A percentile compares a stretch with the other conserved stretches of the same genome.
Conservation (phyloP, 2,888 invertebrate genomes). For the Atrina japonica region DNA sequence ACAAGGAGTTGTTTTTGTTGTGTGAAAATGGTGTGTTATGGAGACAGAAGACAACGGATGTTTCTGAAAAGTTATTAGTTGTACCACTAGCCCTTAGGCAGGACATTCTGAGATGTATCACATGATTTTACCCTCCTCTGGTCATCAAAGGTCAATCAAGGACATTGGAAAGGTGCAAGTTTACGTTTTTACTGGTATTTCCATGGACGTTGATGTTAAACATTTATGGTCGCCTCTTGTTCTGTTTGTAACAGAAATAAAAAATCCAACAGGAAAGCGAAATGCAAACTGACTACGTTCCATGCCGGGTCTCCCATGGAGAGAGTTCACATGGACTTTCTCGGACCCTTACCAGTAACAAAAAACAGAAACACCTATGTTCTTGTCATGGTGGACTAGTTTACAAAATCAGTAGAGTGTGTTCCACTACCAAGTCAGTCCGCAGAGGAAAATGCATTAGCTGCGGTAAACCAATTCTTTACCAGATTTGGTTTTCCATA, state of each 20-base stretch:
- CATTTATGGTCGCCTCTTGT: too few species aligned
- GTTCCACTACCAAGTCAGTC: constrained; percentile 35
- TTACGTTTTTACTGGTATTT: too few species aligned
- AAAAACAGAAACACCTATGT: constrained; percentile 13
- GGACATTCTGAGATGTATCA: too few species aligned
- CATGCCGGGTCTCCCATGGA: constrained; percentile 25
- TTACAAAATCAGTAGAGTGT: constrained; percentile 49
- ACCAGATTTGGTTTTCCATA: constrained; percentile 38
- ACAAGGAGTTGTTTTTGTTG: constrained; percentile 21
- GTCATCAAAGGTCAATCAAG: too few species aligned
- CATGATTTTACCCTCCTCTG: too few species aligned
- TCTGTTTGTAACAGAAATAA: too few species aligned
- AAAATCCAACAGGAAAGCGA: too few species aligned
- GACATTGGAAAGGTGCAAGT: too few species aligned
- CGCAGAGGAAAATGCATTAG: constrained; percentile 37
- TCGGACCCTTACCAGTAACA: constrained; percentile 34
- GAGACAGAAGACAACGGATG: background rate
- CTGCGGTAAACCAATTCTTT: constrained; percentile 40
- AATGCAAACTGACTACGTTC: too few species aligned
- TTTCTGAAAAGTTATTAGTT: too few species aligned
- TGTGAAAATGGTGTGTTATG: constrained; percentile 41
- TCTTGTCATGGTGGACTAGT: constrained; percentile 42
- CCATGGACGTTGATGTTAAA: too few species aligned
- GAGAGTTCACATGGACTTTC: constrained; percentile 42
- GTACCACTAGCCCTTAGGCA: too few species aligned